Evolutionary conservation across 2,888 invertebrate species (phyloP).

Genomic region (Drosophila incognita): DNA sequence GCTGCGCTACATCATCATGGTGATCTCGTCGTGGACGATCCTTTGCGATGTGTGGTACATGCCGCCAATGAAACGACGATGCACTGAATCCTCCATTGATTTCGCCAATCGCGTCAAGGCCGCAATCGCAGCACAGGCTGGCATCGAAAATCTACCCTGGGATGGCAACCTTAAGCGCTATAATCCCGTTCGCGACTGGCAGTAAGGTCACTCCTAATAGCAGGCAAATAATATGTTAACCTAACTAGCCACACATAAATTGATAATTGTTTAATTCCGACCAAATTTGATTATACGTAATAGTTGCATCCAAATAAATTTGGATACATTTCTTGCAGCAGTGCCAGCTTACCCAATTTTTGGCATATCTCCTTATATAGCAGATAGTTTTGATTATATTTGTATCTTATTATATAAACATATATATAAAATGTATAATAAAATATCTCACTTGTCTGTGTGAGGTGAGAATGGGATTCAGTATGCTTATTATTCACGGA

Average conservation of each 20-base stretch:
- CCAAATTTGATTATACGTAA: background rate
- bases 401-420: background rate
- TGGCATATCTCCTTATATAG: background rate
- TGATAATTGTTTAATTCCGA: background rate
- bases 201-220: background rate
- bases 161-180: slow-evolving; percentile 68
- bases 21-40: slow-evolving; percentile 63
- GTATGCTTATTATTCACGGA: background rate
- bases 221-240: background rate
- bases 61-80: slow-evolving; percentile 37
- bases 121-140: slow-evolving; percentile 53
- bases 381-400: background rate
- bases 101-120: slow-evolving; percentile 63
- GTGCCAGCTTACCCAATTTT: too few species aligned
- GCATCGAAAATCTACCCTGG: slow-evolving; percentile 56
- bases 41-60: slow-evolving; percentile 67
- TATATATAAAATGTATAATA: background rate
- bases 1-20: slow-evolving; percentile 57
- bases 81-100: slow-evolving; percentile 41
- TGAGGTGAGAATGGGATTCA: background rate
- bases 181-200: slow-evolving; percentile 53
- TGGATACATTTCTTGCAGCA: background rate
- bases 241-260: background rate
- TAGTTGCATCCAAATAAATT: background rate
- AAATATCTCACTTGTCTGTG: background rate